Conservation (phyloP, 2,113 vertebrate species). For the Mellivora capensis region DNA sequence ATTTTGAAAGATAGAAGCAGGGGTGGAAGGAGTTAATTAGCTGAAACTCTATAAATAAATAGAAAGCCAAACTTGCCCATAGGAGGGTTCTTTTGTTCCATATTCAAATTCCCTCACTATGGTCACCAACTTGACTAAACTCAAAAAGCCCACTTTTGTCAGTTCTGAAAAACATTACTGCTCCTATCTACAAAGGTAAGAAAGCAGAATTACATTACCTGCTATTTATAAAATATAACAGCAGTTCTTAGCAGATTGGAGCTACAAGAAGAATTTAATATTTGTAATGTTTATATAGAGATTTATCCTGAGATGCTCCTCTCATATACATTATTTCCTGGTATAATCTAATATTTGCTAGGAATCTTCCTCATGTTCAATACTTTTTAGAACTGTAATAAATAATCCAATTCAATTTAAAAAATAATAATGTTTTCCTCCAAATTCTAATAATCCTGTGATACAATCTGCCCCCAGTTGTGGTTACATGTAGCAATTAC, state of each 20-base stretch:
- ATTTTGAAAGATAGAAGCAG: not conserved
- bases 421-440: conserved; percentile 85
- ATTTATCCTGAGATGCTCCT: conserved; percentile 79
- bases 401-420: conserved; percentile 86
- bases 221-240: conserved; percentile 79
- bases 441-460: conserved; percentile 83
- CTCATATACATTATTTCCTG: conserved; percentile 81
- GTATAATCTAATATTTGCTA: conserved; percentile 84
- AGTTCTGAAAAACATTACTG: not conserved
- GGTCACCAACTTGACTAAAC: not conserved
- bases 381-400: conserved; percentile 85
- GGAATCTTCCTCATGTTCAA: conserved; percentile 81
- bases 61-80: not conserved
- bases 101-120: not conserved
- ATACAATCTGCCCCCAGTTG: conserved; percentile 80
- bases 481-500: conserved; percentile 80
- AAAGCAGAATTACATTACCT: conserved; percentile 53
- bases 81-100: not conserved
- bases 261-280: conserved; percentile 83
- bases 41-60: not conserved
- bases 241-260: conserved; percentile 76
- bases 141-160: not conserved
- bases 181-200: conserved; percentile 22
- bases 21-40: not conserved
- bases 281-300: conserved; percentile 84